Percentiles rank a stretch among this genome's conserved stretches.
phyloP scores from a whole-genome alignment of 2,888 invertebrate species.

The Drosophila acutilabella region DNA sequence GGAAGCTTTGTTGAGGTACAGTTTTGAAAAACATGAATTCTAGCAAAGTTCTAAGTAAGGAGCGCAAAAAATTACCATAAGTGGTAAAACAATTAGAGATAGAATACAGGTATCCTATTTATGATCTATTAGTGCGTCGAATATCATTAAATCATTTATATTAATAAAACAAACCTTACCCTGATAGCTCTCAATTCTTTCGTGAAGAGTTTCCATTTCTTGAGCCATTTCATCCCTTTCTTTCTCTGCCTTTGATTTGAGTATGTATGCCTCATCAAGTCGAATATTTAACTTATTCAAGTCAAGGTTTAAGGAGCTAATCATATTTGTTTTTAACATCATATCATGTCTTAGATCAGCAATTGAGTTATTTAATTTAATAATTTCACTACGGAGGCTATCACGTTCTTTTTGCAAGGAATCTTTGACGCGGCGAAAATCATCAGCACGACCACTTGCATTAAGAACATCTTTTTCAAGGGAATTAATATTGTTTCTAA shows the following conservation, averaged over 20 bases:
- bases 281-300: conserved; percentile 70
- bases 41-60: too few species aligned
- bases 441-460: conserved; percentile 69
- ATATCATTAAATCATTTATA: too few species aligned
- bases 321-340: too few species aligned
- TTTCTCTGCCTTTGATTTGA: conserved; percentile 72
- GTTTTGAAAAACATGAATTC: too few species aligned
- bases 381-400: conserved; percentile 74
- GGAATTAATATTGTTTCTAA: conserved; percentile 72
- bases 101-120: too few species aligned
- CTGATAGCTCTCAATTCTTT: conserved; percentile 73
- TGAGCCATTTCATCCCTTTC: conserved; percentile 81
- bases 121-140: too few species aligned
- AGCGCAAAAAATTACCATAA: too few species aligned
- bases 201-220: conserved; percentile 78
- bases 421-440: conserved; percentile 73
- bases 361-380: conserved; percentile 68
- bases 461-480: conserved; percentile 77
- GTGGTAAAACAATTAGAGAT: too few species aligned
- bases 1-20: too few species aligned
- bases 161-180: too few species aligned
- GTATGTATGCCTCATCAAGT: conserved; percentile 75
- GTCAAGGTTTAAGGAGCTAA: too few species aligned
- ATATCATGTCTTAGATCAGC: too few species aligned
- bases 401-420: conserved; percentile 78